Conservation (phyloP, 2,113 vertebrate genomes). For the Bubalus kerabau region DNA sequence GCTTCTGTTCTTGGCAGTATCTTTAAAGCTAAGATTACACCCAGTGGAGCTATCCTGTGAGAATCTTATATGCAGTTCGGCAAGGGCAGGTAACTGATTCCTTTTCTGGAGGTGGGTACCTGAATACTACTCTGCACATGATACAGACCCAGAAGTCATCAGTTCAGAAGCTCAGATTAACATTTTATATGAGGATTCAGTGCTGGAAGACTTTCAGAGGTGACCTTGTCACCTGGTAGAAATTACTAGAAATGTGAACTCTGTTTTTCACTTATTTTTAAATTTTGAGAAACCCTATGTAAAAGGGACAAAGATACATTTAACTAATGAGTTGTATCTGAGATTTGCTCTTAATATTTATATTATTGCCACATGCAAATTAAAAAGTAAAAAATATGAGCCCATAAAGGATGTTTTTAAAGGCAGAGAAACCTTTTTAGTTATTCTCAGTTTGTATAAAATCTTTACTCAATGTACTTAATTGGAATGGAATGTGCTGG, state of each 20-base stretch:
- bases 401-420: neutral
- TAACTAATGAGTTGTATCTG: neutral
- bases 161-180: neutral
- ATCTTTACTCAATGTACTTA: neutral
- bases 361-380: neutral
- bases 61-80: neutral
- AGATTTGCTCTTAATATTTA: neutral
- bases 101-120: neutral
- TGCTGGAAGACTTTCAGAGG: neutral
- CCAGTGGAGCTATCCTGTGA: neutral
- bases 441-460: neutral
- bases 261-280: slow-evolving; percentile 1
- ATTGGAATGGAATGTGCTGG: slow-evolving; percentile 9
- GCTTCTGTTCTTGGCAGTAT: neutral
- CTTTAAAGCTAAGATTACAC: neutral
- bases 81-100: neutral
- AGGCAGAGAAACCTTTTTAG: neutral
- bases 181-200: neutral
- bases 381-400: neutral
- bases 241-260: neutral
- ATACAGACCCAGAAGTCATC: neutral
- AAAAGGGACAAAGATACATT: slow-evolving; percentile 1
- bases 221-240: neutral
- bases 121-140: neutral
- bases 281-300: neutral